A percentile compares a stretch with the other conserved stretches of the same genome.
Conservation (phyloP, 2,797 vertebrate genomes). For the Helostoma temminkii region DNA sequence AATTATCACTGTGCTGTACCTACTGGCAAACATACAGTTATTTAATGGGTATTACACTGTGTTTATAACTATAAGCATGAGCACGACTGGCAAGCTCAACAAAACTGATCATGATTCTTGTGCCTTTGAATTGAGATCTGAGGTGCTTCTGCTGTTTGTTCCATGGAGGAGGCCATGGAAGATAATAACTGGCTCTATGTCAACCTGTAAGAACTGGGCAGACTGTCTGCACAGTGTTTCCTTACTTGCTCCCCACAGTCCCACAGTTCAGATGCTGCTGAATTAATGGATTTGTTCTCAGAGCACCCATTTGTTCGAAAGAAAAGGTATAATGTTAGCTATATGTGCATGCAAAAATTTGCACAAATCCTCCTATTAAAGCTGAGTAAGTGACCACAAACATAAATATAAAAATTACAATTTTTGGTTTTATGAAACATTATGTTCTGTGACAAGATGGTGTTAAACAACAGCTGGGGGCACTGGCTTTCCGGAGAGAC, state of each 20-base stretch:
- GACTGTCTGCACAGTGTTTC: no score
- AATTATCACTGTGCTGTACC: no score
- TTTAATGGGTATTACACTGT: slow-evolving; percentile 52
- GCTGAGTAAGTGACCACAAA: neutral
- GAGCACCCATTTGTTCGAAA: neutral
- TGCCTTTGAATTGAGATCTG: no score
- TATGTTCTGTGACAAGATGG: neutral
- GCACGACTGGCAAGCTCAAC: slow-evolving; percentile 51
- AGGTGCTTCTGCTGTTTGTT: no score
- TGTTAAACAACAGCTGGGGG: neutral
- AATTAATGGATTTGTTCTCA: neutral
- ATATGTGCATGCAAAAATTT: neutral
- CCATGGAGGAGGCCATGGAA: slow-evolving; percentile 14
- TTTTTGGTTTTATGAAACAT: neutral
- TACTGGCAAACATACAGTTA: slow-evolving; percentile 50
- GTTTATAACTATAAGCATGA: slow-evolving; percentile 57
- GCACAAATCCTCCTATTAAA: no score
- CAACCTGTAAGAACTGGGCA: no score
- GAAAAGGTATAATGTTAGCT: neutral
- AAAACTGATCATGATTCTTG: slow-evolving; percentile 35
- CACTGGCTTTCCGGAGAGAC: neutral
- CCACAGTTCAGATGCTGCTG: neutral
- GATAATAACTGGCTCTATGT: no score
- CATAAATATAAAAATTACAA: neutral
- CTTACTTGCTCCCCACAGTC: no score